These are phyloP conservation scores for Plebejus anna DNA, from an alignment of 2,888 invertebrate genomes.

Conservation along the genomic window DNA sequence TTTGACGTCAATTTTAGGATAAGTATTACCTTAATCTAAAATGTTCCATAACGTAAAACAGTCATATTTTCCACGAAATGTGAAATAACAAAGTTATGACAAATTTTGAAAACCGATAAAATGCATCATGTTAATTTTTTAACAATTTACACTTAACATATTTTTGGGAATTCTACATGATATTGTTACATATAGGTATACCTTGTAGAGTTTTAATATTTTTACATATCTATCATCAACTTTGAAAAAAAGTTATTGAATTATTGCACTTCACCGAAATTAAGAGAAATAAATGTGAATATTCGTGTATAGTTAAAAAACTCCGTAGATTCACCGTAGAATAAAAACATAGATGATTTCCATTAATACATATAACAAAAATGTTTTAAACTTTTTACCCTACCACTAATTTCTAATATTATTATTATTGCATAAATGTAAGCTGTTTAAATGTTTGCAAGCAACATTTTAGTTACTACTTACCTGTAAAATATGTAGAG, in stretches of 20 bases:
- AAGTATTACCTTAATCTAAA: background rate
- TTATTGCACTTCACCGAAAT: background rate
- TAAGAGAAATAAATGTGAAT: background rate
- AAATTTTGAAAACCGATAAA: background rate
- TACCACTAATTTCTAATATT: no score
- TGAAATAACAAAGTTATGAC: slow-evolving; percentile 1
- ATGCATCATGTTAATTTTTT: background rate
- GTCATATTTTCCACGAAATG: background rate
- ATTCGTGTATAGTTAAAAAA: no score
- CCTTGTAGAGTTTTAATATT: no score
- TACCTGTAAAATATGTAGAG: background rate
- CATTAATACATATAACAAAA: no score
- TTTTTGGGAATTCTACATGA: background rate
- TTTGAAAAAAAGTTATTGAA: background rate
- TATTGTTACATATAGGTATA: background rate
- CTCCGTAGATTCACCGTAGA: background rate
- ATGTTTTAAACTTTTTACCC: no score
- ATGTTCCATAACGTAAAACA: background rate
- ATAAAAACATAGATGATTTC: no score
- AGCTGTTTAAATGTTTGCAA: no score
- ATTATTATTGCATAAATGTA: no score
- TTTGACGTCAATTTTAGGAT: background rate
- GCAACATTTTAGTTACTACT: no score
- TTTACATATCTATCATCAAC: no score
- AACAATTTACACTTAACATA: background rate